phyloP scores from a whole-genome alignment of 2,888 invertebrate species.

The Caenorhabditis doughertyi region DNA sequence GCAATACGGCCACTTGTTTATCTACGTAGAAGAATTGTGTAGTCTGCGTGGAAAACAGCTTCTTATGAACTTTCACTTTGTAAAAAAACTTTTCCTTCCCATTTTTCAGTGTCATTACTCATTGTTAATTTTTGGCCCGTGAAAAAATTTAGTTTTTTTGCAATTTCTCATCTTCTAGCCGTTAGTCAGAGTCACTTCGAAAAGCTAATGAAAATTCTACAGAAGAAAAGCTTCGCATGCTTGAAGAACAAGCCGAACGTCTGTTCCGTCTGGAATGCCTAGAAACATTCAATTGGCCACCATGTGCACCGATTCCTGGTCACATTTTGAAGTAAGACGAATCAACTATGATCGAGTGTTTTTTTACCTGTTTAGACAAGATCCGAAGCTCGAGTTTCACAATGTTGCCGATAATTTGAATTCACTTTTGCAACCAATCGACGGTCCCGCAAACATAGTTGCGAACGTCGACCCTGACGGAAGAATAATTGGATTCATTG shows the following conservation, averaged over 20 bases:
- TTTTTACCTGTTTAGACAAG: constrained; percentile 35
- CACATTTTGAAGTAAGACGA: constrained; percentile 23
- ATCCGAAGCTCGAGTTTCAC: constrained; percentile 9
- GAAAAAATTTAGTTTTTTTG: too few species aligned
- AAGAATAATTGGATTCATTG: constrained; percentile 39
- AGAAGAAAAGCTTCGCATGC: too few species aligned
- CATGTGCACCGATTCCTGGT: constrained; percentile 27
- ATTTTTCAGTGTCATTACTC: too few species aligned
- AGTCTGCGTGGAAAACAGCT: too few species aligned
- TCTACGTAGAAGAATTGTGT: too few species aligned
- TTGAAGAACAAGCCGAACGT: constrained; percentile 39
- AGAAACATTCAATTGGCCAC: constrained; percentile 60
- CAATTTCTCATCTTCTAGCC: too few species aligned
- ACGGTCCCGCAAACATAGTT: constrained; percentile 35
- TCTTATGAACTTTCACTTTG: too few species aligned
- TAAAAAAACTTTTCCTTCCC: too few species aligned
- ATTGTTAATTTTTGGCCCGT: too few species aligned
- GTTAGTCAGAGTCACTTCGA: too few species aligned
- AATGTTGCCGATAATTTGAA: constrained; percentile 41
- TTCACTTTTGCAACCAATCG: constrained; percentile 36
- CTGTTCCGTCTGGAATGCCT: constrained; percentile 55
- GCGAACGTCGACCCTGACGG: constrained; percentile 41
- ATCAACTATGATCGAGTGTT: neutral
- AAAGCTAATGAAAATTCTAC: too few species aligned
- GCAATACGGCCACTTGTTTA: too few species aligned